Base-by-base conservation (phyloP, 2,113 vertebrate genomes). In the Conger conger region DNA sequence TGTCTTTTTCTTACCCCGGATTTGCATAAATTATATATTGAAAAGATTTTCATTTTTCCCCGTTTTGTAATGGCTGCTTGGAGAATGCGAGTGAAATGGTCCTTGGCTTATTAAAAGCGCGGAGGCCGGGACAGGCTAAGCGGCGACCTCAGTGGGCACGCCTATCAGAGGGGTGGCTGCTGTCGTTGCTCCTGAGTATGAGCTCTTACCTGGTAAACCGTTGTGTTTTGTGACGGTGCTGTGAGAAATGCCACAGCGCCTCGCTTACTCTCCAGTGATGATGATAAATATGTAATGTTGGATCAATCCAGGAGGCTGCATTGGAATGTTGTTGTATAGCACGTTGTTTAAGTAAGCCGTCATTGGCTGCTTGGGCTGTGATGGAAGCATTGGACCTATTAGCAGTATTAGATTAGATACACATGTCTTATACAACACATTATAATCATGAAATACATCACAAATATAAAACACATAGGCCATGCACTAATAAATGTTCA, bases 11-110 rank as follows among this genome's bases (percentile, higher is more conserved):
- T 57, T 78, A 78, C 18, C 54, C 40, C 93, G 94, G 94, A 95
- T 95, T 96, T 96, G 94, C 95, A 95, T 96, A 95, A 91, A 96
- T 96, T 95, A 95, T 91, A 91, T 88, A 93, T 92, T 94, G 85
- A 86, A 81, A 81, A 81, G 84, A 81, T 76, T 93, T 94, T 60
- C 76, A 95, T 95, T 85, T 85, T 36, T 37, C 57, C 50, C 37
- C 73, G 6, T 86, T 83, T 95, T 92, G 92, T 94, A 92, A 93
- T 89, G 91, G 93, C 91, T 93, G 92, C 92, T 93, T 91, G 93
- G 92, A 91, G 91, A 91, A 60, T 84, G 89, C 92, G 91, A 90
- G 93, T 93, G 92, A 91, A 88, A 91, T 91, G 80, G 45, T 68
- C 53, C 73, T 40, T 17, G 4, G 83, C 45, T 79, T 57, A 79